Base-by-base conservation (phyloP, 1,140 invertebrate species). In the Anastrepha obliqua region DNA sequence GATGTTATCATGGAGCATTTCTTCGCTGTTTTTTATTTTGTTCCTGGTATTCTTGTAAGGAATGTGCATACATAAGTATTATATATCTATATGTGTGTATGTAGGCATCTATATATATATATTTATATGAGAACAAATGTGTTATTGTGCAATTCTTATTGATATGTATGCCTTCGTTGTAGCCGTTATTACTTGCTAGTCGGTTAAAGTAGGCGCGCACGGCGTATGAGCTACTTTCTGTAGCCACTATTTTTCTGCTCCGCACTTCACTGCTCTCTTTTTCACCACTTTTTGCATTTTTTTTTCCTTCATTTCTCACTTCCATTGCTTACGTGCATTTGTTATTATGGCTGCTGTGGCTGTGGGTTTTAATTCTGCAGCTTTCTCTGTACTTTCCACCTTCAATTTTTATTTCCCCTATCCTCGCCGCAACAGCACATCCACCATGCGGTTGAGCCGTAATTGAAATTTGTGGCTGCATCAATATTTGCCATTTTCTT, bases 381-480 rank as follows among this genome's bases (percentile, higher is more conserved):
- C 58, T 88, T 74, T 78, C 47, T 15, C 67, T 67, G 55, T 86
- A 88, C 87, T 64, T 51, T 65, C 59, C 87, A 88, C 88, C 47
- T 59, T 59, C 58, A 47, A 15, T 39, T 47, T 44, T 20, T 55
- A 29, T 81, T 81, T 20, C 6, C 47, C 74, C 29, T 87, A 85
- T 20, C 88, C 87, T 88, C 87, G 88, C 86, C 90, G 88, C 90
- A 85, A 20, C 5, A 2, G 86, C 88, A 88, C 89, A 89, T 89
- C 89, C 91, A 91, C 13, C 15, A 17, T 47, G 47, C 47, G 44
- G 44, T 90, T 91, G 92, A 90, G 90, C 90, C 91, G 92, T 92
- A 92, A 92, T 92, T 92, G 91, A 92, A 92, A 92, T 92, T 92
- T 92, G 91, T 91, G 91, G 91, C 91, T 92, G 91, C 91, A 92